Percentiles rank a stretch among this genome's conserved stretches.
Evolutionary conservation across 2,888 invertebrate species (phyloP).

Genomic region (Synergus gifuensis): DNA sequence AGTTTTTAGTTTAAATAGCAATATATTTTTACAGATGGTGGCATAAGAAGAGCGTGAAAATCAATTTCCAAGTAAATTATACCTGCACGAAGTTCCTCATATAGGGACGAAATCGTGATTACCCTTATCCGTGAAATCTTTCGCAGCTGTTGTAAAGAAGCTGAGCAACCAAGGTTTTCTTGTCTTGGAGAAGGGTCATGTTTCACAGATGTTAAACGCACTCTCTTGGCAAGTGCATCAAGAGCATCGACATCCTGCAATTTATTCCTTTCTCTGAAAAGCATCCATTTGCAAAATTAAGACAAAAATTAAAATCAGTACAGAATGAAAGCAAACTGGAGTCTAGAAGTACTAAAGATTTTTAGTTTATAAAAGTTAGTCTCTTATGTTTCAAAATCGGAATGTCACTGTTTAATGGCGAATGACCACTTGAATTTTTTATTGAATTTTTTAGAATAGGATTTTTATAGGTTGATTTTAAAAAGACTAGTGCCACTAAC

Average conservation of each 20-base stretch:
- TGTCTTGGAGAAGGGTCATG: slow-evolving; percentile 35
- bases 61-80: slow-evolving; percentile 24
- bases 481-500: too few species aligned
- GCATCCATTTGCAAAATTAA: slow-evolving; percentile 8
- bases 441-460: too few species aligned
- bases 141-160: slow-evolving; percentile 4
- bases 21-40: neutral
- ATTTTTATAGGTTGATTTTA: too few species aligned
- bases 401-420: too few species aligned
- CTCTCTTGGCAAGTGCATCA: slow-evolving; percentile 37
- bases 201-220: slow-evolving; percentile 36
- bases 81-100: neutral
- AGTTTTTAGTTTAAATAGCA: neutral
- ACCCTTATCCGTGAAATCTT: slow-evolving; percentile 39
- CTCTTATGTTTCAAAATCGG: too few species aligned
- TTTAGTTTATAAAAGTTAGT: too few species aligned
- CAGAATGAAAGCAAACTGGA: neutral
- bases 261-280: slow-evolving; percentile 20
- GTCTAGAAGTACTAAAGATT: neutral
- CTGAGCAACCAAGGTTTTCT: slow-evolving; percentile 30
- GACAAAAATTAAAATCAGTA: neutral
- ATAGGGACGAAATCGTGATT: slow-evolving; percentile 24
- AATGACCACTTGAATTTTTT: too few species aligned
- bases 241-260: slow-evolving; percentile 29
- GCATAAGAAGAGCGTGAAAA: slow-evolving; percentile 18